Evolutionary conservation across 2,797 vertebrate genomes (phyloP).

Genomic region (Circus cinereus): DNA sequence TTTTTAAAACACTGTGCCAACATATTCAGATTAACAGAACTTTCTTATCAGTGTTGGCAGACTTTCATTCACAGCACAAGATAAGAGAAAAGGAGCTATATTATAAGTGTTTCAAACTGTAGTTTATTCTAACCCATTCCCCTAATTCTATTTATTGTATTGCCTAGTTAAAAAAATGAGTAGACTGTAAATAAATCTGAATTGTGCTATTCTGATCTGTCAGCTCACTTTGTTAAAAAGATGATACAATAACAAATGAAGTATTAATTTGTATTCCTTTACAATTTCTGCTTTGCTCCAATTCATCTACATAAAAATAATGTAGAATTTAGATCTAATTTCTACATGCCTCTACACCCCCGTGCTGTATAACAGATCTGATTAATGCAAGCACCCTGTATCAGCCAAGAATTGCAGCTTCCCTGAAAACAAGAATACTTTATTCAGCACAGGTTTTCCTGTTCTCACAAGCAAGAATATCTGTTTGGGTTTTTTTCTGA

Average conservation of each 20-base stretch:
- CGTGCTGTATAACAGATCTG: neutral
- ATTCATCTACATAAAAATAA: constrained; percentile 40
- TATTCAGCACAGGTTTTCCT: neutral
- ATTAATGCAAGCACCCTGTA: neutral
- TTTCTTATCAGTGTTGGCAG: constrained; percentile 65
- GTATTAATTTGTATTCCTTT: neutral
- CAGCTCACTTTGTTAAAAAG: constrained; percentile 31
- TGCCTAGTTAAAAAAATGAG: constrained; percentile 26
- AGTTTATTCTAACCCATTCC: neutral
- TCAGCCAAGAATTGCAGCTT: neutral
- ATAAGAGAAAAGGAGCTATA: constrained; percentile 24
- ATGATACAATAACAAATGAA: neutral
- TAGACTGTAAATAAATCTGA: constrained; percentile 7
- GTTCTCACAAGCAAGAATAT: neutral
- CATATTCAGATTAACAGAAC: constrained; percentile 54
- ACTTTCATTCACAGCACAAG: neutral
- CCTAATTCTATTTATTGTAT: constrained; percentile 5
- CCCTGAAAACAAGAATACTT: neutral
- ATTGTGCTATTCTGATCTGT: constrained; percentile 30
- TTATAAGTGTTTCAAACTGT: constrained; percentile 32
- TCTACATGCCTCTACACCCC: neutral
- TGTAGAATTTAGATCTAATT: neutral
- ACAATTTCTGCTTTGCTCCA: constrained; percentile 24
- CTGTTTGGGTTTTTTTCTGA: neutral
- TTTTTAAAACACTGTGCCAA: constrained; percentile 54